phyloP scores from a whole-genome alignment of 1,140 invertebrate species.

The Euschistus heros region DNA sequence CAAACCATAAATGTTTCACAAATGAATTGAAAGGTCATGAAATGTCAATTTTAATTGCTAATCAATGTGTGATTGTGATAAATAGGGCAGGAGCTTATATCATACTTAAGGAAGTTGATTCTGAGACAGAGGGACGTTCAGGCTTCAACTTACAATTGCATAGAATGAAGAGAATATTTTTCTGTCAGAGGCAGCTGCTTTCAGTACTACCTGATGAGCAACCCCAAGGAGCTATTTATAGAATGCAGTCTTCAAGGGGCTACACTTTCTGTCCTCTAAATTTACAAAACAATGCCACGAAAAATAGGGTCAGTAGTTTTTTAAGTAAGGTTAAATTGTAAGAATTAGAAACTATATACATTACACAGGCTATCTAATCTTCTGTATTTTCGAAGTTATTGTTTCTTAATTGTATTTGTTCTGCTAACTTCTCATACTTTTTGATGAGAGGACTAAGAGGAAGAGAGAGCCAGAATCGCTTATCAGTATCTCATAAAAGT shows the following conservation, averaged over 20 bases:
- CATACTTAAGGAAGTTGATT: not conserved
- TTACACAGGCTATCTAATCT: too few relatives aligned
- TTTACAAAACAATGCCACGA: not conserved
- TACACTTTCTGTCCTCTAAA: not conserved
- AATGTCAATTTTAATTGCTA: constrained; percentile 18
- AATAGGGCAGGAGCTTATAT: not conserved
- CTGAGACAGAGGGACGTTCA: not conserved
- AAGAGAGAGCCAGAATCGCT: too few relatives aligned
- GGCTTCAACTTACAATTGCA: not conserved
- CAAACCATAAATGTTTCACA: too few relatives aligned
- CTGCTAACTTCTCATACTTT: too few relatives aligned
- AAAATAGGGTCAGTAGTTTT: not conserved
- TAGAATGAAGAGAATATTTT: not conserved
- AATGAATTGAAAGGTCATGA: too few relatives aligned
- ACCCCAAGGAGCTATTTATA: not conserved
- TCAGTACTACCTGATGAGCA: not conserved
- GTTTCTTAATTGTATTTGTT: too few relatives aligned
- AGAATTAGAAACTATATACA: too few relatives aligned
- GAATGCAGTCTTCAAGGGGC: too few relatives aligned
- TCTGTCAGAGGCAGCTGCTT: not conserved
- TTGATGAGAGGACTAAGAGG: too few relatives aligned
- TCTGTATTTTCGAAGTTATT: too few relatives aligned
- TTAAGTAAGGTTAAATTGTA: too few relatives aligned
- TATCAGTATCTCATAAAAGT: too few relatives aligned
- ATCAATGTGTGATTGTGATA: constrained; percentile 21